These are phyloP conservation scores for Maccullochella peelii DNA, from an alignment of 2,113 vertebrate species.

Conservation along the genomic window DNA sequence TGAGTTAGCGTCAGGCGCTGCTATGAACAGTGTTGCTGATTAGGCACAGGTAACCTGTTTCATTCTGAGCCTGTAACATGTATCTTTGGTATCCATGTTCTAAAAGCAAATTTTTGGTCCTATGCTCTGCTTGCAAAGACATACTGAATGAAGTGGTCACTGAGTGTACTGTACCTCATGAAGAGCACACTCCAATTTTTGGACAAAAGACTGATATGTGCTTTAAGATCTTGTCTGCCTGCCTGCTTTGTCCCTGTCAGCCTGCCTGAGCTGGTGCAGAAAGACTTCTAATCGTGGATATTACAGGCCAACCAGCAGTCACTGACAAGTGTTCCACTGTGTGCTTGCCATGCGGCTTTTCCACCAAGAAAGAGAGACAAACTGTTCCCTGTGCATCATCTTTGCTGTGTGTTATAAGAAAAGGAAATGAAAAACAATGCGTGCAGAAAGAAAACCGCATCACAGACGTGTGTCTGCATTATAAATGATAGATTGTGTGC, in stretches of 20 bases:
- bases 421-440: constrained; percentile 50
- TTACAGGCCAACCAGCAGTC: constrained; percentile 31
- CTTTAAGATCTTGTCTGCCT: background rate
- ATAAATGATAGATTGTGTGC: constrained; percentile 57
- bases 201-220: background rate
- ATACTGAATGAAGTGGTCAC: background rate
- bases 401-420: constrained; percentile 22
- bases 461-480: constrained; percentile 31
- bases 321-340: constrained; percentile 14
- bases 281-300: constrained; percentile 22
- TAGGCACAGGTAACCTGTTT: background rate
- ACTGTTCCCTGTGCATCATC: constrained; percentile 32
- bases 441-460: constrained; percentile 34
- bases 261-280: constrained; percentile 8
- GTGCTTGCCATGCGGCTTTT: constrained; percentile 40
- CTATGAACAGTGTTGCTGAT: background rate
- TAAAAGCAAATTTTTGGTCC: background rate
- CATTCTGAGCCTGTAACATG: background rate
- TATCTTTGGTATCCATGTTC: background rate
- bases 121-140: background rate
- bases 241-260: background rate
- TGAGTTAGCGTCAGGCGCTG: background rate
- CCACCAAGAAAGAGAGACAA: constrained; percentile 17
- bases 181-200: constrained; percentile 4
- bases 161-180: background rate